Evolutionary conservation across 2,888 invertebrate species (phyloP), one percentile per base, ranked within the genome.

Genomic region (Drosophila kuntzei): DNA sequence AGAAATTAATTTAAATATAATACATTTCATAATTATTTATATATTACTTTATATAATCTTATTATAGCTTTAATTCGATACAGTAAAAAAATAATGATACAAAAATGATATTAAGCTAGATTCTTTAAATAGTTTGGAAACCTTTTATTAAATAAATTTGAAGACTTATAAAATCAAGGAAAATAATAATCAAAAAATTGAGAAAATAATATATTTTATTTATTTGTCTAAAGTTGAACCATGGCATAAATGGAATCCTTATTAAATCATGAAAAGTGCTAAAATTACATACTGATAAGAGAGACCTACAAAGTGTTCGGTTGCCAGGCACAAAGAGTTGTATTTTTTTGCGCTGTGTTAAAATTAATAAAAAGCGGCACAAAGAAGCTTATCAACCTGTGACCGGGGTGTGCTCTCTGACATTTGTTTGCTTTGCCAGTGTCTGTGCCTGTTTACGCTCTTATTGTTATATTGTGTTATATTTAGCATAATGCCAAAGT

Each of bases 401-500:
- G 67, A 62, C 58, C 61, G 51, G 34, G 18, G 9, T 51, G 9
- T 50, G 71, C 47, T 43, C 54, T 53, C n/a, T 67, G 76, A 57
- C 75, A 75, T 67, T 69, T 65, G 46, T 47, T 62, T 47, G 54
- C 46, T n/a, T 20, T 53, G 39, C 11, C 18, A 43, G 29, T 16
- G 76, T 41, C 59, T 47, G 29, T 16, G 76, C 46, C 59, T 73
- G 60, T 73, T 69, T 71, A 29, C 55, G 61, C 50, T 34, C 47
- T 57, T 41, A 59, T 53, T 73, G 25, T 57, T 43, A 54, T 54
- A 54, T 54, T 61, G 43, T 57, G 63, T 46, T 88, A 79, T 86
- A 75, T 82, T 86, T 79, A 82, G 68, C 71, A 68, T 80, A 79
- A 78, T 71, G 65, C 58, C 73, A 74, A 68, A 80, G 81, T 63